Evolutionary conservation across 2,113 vertebrate species (phyloP).

Genomic region (Microtus oregoni): DNA sequence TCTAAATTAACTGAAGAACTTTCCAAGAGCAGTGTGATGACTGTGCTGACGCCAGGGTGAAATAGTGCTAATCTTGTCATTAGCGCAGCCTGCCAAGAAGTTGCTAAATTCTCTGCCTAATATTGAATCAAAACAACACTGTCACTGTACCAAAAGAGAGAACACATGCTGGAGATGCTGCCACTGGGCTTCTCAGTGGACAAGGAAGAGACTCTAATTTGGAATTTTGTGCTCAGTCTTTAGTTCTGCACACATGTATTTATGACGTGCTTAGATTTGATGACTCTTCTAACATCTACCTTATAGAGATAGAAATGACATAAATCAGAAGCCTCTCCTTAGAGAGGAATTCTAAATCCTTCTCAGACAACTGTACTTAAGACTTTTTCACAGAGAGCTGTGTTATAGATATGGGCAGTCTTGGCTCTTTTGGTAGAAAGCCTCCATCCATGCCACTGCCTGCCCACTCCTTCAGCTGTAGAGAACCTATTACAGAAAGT

Average conservation of each 20-base stretch:
- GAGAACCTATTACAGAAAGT: neutral
- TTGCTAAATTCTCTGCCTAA: conserved; percentile 83
- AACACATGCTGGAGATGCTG: conserved; percentile 62
- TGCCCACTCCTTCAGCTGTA: neutral
- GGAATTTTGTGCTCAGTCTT: conserved; percentile 67
- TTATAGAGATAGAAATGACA: neutral
- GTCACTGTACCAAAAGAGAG: conserved; percentile 80
- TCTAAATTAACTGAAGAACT: conserved; percentile 80
- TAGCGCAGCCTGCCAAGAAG: conserved; percentile 82
- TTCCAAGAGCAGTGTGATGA: conserved; percentile 67
- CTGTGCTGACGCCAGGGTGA: conserved; percentile 79
- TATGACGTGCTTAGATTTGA: conserved; percentile 56
- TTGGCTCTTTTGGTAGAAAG: neutral
- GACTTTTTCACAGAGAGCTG: neutral
- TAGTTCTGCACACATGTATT: conserved; percentile 75
- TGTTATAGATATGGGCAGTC: neutral
- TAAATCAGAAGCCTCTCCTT: neutral
- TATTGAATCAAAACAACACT: conserved; percentile 84
- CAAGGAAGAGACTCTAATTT: conserved; percentile 70
- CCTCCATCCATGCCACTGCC: fast-evolving
- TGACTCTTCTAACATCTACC: neutral
- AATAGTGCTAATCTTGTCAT: conserved; percentile 82
- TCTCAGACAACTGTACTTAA: neutral
- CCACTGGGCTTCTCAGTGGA: conserved; percentile 68
- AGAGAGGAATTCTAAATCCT: neutral